Conservation (phyloP, 2,888 invertebrate species). For the Heliconius sara region DNA sequence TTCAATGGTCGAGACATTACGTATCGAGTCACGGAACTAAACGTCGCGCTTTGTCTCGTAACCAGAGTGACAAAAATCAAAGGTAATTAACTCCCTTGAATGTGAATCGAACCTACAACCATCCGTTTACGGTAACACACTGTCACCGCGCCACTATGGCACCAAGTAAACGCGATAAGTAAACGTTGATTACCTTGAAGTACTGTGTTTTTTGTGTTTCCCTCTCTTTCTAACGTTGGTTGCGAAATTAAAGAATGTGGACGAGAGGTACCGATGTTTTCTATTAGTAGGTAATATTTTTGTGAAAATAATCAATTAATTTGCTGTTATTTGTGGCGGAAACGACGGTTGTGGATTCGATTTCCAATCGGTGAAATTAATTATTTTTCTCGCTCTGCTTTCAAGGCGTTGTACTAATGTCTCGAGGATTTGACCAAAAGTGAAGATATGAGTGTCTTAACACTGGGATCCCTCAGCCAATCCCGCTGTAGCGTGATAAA, state of each 20-base stretch:
- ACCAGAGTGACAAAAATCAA: neutral
- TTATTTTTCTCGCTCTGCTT: no score
- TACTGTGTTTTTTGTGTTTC: conserved; percentile 52
- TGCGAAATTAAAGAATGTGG: conserved; percentile 65
- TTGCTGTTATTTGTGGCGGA: neutral
- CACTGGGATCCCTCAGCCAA: neutral
- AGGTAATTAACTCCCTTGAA: neutral
- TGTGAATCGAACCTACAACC: conserved; percentile 29
- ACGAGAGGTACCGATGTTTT: conserved; percentile 55
- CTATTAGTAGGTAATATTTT: conserved; percentile 49
- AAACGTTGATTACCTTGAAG: conserved; percentile 82
- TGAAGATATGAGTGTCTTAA: neutral
- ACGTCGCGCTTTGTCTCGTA: no score
- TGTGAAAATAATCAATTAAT: conserved; percentile 38
- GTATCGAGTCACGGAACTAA: no score
- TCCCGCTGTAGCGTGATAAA: neutral
- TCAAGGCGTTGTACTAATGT: neutral
- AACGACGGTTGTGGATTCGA: neutral
- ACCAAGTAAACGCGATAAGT: conserved; percentile 67
- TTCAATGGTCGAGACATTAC: no score
- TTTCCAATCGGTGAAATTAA: no score
- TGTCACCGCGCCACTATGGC: conserved; percentile 60
- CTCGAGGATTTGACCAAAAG: no score
- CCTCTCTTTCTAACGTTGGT: conserved; percentile 59
- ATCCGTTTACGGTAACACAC: conserved; percentile 32